Conservation (phyloP, 2,888 invertebrate species). For the Sussaba pulchella region DNA sequence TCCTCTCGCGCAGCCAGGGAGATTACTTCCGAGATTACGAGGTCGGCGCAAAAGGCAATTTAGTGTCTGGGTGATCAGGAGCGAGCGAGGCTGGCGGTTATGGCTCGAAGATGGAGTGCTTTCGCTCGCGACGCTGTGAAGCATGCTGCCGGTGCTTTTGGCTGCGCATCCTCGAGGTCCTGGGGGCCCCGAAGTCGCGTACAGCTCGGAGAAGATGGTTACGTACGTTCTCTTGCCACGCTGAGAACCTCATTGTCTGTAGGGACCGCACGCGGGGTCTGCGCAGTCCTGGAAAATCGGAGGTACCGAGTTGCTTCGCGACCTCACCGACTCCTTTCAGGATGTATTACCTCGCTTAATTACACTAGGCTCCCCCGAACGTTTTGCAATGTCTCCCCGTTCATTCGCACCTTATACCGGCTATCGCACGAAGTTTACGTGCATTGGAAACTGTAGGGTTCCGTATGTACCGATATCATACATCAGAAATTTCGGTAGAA, state of each 20-base stretch:
- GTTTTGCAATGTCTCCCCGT: slow-evolving; percentile 19
- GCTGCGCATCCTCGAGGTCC: slow-evolving; percentile 44
- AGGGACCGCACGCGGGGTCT: slow-evolving; percentile 36
- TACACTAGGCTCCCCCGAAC: slow-evolving; percentile 60
- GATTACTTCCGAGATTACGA: slow-evolving; percentile 69
- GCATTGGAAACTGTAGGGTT: background rate
- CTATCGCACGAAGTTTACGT: slow-evolving; percentile 11
- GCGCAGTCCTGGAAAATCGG: slow-evolving; percentile 50
- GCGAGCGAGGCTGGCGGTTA: slow-evolving; percentile 63
- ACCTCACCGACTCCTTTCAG: slow-evolving; percentile 63
- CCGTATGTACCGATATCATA: background rate
- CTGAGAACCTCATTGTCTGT: slow-evolving; percentile 54
- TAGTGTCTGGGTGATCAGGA: slow-evolving; percentile 69
- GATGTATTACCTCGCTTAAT: slow-evolving; percentile 70
- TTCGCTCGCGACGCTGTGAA: slow-evolving; percentile 35
- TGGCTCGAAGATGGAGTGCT: slow-evolving; percentile 67
- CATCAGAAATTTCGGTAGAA: background rate
- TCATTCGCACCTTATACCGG: slow-evolving; percentile 30
- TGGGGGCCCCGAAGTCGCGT: slow-evolving; percentile 47
- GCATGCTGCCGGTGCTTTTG: slow-evolving; percentile 58
- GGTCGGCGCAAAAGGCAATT: slow-evolving; percentile 67
- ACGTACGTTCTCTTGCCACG: slow-evolving; percentile 25
- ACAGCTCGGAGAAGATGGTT: slow-evolving; percentile 58
- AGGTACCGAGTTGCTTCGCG: slow-evolving; percentile 46
- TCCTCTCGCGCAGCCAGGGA: slow-evolving; percentile 54